phyloP scores from a whole-genome alignment of 2,888 invertebrate genomes.

The Conistra vaccinii region DNA sequence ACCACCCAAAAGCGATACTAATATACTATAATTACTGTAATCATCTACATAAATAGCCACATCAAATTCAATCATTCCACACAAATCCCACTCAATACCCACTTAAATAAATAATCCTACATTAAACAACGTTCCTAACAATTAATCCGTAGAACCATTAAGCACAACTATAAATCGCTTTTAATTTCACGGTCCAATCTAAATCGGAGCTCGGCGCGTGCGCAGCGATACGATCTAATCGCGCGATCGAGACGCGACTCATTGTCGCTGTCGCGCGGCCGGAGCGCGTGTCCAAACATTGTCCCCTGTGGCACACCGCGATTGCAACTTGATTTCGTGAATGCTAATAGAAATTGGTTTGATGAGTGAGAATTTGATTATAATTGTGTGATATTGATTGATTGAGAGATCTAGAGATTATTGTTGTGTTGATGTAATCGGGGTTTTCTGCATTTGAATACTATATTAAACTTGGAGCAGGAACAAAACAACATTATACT shows the following conservation, averaged over 20 bases:
- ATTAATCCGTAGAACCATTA: slow-evolving; percentile 77
- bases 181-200: slow-evolving; percentile 81
- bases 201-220: slow-evolving; percentile 82
- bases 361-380: slow-evolving; percentile 50
- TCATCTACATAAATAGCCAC: slow-evolving; percentile 21
- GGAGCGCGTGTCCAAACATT: slow-evolving; percentile 85
- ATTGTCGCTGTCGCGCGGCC: slow-evolving; percentile 80
- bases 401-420: slow-evolving; percentile 35
- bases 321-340: slow-evolving; percentile 49
- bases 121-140: slow-evolving; percentile 72
- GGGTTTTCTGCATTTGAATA: slow-evolving; percentile 15
- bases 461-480: not conserved
- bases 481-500: not conserved
- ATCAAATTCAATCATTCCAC: slow-evolving; percentile 55
- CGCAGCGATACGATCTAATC: slow-evolving; percentile 83
- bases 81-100: slow-evolving; percentile 56
- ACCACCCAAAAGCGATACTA: not conserved
- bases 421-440: slow-evolving; percentile 19
- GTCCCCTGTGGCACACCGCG: slow-evolving; percentile 70
- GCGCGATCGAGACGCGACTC: slow-evolving; percentile 80
- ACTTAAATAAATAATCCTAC: slow-evolving; percentile 64
- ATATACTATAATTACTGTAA: slow-evolving; percentile 7
- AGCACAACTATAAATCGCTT: slow-evolving; percentile 79
- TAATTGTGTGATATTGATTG: slow-evolving; percentile 41
- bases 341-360: slow-evolving; percentile 54